These are phyloP conservation scores for Leptopilina drosophilae DNA, from an alignment of 2,888 invertebrate species.

Conservation along the genomic window DNA sequence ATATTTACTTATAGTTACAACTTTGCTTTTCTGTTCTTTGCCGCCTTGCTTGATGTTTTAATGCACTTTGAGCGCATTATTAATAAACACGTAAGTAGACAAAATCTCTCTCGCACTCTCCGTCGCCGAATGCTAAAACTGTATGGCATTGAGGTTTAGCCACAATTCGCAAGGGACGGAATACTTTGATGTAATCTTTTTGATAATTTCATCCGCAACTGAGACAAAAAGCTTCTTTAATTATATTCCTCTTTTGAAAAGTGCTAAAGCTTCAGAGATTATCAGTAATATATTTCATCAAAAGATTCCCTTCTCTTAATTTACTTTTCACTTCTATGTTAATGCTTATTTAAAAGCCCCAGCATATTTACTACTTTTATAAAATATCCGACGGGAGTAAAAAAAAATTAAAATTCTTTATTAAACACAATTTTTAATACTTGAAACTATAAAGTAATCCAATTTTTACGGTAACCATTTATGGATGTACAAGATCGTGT, in stretches of 20 bases:
- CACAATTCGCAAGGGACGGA: constrained; percentile 24
- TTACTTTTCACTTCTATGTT: not conserved
- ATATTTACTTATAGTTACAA: not conserved
- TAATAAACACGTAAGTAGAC: constrained; percentile 33
- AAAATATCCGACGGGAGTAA: too few species aligned
- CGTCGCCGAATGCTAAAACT: not conserved
- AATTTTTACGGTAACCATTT: too few species aligned
- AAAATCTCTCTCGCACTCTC: not conserved
- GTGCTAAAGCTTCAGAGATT: not conserved
- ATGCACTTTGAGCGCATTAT: constrained; percentile 31
- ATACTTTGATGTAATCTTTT: constrained; percentile 34
- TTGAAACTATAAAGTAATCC: too few species aligned
- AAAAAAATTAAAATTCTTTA: too few species aligned
- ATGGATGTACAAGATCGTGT: not conserved
- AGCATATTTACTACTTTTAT: too few species aligned
- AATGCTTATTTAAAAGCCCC: too few species aligned
- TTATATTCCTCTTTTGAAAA: constrained; percentile 30
- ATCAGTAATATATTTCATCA: not conserved
- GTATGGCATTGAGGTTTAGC: constrained; percentile 18
- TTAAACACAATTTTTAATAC: too few species aligned
- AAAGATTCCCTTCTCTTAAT: not conserved
- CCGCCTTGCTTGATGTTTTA: constrained; percentile 23
- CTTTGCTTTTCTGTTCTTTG: constrained; percentile 7
- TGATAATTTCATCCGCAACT: constrained; percentile 29
- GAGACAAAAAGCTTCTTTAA: constrained; percentile 31